Conservation (phyloP, 2,888 invertebrate species). For the Drosophila formosana region DNA sequence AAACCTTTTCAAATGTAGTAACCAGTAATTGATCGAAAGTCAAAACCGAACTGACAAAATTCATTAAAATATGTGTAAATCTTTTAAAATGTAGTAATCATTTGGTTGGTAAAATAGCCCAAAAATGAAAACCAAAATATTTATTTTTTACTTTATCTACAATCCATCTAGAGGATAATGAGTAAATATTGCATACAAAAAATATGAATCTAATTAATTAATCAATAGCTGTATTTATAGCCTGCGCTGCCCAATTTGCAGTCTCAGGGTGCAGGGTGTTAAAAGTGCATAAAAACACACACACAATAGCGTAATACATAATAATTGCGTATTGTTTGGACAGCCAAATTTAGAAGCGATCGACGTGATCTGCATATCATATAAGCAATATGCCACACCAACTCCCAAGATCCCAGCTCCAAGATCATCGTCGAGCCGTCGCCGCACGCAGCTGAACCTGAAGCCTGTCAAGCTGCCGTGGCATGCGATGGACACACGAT, state of each 20-base stretch:
- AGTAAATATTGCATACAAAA: no score
- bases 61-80: no score
- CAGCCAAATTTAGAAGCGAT: slow-evolving; percentile 69
- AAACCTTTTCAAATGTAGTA: no score
- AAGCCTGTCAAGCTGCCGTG: slow-evolving; percentile 53
- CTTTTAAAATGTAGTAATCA: no score
- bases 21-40: no score
- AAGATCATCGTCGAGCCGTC: slow-evolving; percentile 49
- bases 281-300: slow-evolving; percentile 32
- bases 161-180: no score
- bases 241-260: not conserved
- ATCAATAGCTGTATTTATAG: slow-evolving; percentile 5
- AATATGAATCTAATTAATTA: no score
- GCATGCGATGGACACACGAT: not conserved
- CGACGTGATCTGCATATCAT: slow-evolving; percentile 65
- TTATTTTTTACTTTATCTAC: no score
- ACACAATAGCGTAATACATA: slow-evolving; percentile 63
- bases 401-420: not conserved
- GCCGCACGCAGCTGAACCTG: slow-evolving; percentile 24
- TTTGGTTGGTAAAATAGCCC: no score
- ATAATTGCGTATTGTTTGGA: slow-evolving; percentile 67
- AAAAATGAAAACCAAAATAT: no score
- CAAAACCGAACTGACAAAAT: no score
- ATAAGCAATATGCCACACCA: slow-evolving; percentile 4
- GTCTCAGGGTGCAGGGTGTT: slow-evolving; percentile 40